These are phyloP conservation scores for Epirrhoe tristata DNA, from an alignment of 2,888 invertebrate genomes.

Conservation along the genomic window DNA sequence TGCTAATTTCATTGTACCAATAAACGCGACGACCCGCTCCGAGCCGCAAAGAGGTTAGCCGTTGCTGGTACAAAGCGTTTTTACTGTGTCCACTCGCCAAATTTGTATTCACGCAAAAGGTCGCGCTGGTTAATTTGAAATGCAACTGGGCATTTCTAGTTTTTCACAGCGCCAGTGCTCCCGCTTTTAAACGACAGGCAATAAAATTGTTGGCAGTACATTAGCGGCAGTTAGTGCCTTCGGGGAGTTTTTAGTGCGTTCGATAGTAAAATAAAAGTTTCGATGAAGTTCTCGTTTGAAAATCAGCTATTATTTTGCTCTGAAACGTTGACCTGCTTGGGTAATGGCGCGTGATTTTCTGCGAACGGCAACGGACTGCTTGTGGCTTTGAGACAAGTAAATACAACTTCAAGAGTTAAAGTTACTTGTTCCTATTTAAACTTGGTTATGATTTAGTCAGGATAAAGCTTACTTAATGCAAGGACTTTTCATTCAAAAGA, in stretches of 20 bases:
- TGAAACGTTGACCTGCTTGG: slow-evolving; percentile 30
- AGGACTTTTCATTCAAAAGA: neutral
- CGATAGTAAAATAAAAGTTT: slow-evolving; percentile 46
- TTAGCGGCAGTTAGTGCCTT: slow-evolving; percentile 52
- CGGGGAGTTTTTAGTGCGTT: slow-evolving; percentile 50
- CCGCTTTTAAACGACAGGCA: slow-evolving; percentile 57
- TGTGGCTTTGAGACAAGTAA: slow-evolving; percentile 11
- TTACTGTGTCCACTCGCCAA: slow-evolving; percentile 77
- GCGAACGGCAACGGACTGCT: slow-evolving; percentile 15
- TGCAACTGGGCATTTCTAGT: slow-evolving; percentile 74
- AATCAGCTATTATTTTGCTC: slow-evolving; percentile 34
- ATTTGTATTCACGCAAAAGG: slow-evolving; percentile 75
- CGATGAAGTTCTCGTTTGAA: slow-evolving; percentile 22
- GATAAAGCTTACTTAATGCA: neutral
- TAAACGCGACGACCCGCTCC: slow-evolving; percentile 71
- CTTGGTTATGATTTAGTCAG: neutral
- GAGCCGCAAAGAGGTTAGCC: slow-evolving; percentile 78
- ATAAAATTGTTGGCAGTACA: slow-evolving; percentile 55
- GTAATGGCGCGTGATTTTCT: slow-evolving; percentile 23
- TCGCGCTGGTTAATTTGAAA: slow-evolving; percentile 76
- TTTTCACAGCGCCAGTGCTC: slow-evolving; percentile 53
- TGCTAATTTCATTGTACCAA: slow-evolving; percentile 84
- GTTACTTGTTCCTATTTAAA: neutral
- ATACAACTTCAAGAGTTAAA: slow-evolving; percentile 11
- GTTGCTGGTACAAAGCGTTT: slow-evolving; percentile 56